These are phyloP conservation scores for Phalera bucephala DNA, from an alignment of 2,888 invertebrate species.

Conservation along the genomic window DNA sequence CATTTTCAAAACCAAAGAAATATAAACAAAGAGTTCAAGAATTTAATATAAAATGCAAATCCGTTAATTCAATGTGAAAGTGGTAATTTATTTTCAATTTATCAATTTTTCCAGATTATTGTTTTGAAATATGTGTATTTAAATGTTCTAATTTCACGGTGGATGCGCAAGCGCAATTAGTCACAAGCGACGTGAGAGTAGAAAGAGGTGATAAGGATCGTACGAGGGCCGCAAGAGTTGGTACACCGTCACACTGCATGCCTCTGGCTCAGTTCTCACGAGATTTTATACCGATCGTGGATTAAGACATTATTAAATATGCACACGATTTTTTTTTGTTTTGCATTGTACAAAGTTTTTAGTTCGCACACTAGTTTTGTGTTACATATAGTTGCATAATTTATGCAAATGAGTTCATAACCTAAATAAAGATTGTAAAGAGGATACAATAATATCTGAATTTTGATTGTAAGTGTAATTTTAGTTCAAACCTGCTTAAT, in stretches of 20 bases:
- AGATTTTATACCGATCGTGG: conserved; percentile 14
- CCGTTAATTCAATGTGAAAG: conserved; percentile 3
- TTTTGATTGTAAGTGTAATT: too few relatives aligned
- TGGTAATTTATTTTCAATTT: conserved; percentile 23
- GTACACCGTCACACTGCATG: conserved; percentile 42
- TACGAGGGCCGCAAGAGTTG: conserved; percentile 27
- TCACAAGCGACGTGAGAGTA: conserved; percentile 64
- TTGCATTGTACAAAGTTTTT: too few relatives aligned
- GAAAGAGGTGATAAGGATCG: conserved; percentile 50
- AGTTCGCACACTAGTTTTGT: conserved; percentile 24
- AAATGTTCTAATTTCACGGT: conserved; percentile 72
- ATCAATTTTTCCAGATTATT: conserved; percentile 43
- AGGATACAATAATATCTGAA: too few relatives aligned
- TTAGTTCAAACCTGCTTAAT: too few relatives aligned
- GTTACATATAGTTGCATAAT: too few relatives aligned
- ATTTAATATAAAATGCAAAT: too few relatives aligned
- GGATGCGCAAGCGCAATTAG: conserved; percentile 66
- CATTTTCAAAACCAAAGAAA: too few relatives aligned
- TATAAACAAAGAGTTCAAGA: too few relatives aligned
- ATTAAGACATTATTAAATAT: not conserved
- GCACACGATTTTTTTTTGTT: not conserved
- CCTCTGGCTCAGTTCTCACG: conserved; percentile 32
- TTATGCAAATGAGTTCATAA: too few relatives aligned
- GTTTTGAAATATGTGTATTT: conserved; percentile 56
- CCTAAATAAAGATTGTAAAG: too few relatives aligned